phyloP scores from a whole-genome alignment of 2,113 vertebrate species.

The Mesoclemmys tuberculata region DNA sequence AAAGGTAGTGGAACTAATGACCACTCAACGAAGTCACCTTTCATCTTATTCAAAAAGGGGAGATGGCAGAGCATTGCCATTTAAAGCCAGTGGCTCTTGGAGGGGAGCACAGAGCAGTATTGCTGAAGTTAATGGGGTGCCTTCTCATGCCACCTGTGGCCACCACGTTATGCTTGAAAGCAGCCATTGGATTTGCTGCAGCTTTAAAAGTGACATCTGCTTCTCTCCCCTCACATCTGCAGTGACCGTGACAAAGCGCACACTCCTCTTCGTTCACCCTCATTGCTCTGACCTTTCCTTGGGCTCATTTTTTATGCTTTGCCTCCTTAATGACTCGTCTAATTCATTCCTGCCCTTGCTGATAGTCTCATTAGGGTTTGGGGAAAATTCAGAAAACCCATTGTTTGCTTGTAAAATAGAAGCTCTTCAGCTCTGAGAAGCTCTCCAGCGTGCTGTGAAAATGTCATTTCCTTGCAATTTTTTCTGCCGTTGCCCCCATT shows the following conservation, averaged over 20 bases:
- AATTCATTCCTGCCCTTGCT: conserved; percentile 6
- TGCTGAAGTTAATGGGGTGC: neutral
- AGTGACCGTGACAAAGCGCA: neutral
- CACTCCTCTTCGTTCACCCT: conserved; percentile 36
- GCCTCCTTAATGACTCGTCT: conserved; percentile 56
- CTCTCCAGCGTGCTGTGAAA: neutral
- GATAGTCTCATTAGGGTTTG: conserved; percentile 46
- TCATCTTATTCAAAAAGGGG: neutral
- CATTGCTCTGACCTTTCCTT: conserved; percentile 24
- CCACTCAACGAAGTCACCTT: conserved; percentile 30
- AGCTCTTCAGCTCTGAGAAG: conserved; percentile 37
- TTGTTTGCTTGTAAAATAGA: conserved; percentile 39
- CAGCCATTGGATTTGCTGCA: neutral
- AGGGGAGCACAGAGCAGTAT: neutral
- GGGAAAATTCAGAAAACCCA: conserved; percentile 16
- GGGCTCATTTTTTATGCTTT: conserved; percentile 55
- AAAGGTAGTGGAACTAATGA: conserved; percentile 12
- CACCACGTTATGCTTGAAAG: conserved; percentile 48
- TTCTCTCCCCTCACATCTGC: conserved; percentile 26
- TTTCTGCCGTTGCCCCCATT: neutral
- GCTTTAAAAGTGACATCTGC: conserved; percentile 21
- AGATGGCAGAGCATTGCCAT: neutral
- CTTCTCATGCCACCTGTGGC: conserved; percentile 11
- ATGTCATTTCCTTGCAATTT: neutral
- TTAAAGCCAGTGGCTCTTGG: conserved; percentile 58